A percentile compares a stretch with the other conserved stretches of the same genome.
phyloP scores from a whole-genome alignment of 2,113 vertebrate genomes.

The Hepsetus odoe region DNA sequence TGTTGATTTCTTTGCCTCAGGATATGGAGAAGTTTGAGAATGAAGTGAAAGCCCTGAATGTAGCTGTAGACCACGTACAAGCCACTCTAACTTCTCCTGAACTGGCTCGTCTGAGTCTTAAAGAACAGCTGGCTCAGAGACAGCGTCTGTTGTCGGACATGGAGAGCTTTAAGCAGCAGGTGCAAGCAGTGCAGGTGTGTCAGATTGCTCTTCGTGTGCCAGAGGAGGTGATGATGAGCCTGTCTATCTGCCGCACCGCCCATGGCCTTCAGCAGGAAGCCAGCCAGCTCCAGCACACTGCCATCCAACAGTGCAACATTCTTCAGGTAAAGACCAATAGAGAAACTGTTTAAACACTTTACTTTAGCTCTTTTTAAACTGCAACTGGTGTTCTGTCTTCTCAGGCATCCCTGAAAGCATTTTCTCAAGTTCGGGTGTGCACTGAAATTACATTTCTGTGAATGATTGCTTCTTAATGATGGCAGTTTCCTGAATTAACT shows the following conservation, averaged over 20 bases:
- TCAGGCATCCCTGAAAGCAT: not conserved
- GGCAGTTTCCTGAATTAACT: too few relatives aligned
- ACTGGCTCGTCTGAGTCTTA: constrained; percentile 88
- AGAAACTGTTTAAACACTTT: not conserved
- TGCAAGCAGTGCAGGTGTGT: constrained; percentile 83
- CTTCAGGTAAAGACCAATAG: constrained; percentile 81
- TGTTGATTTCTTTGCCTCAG: constrained; percentile 64
- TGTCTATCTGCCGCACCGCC: constrained; percentile 87
- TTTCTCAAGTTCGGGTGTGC: not conserved
- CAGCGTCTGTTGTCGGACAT: constrained; percentile 93
- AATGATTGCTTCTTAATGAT: too few relatives aligned
- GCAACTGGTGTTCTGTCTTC: not conserved
- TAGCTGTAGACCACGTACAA: constrained; percentile 88
- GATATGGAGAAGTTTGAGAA: constrained; percentile 91
- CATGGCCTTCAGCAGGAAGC: constrained; percentile 90
- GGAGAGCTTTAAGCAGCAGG: constrained; percentile 93
- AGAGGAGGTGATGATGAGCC: constrained; percentile 85
- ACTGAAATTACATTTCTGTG: too few relatives aligned
- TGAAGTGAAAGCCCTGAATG: constrained; percentile 85
- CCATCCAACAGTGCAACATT: constrained; percentile 95
- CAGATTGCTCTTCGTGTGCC: constrained; percentile 92
- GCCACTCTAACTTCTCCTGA: constrained; percentile 88
- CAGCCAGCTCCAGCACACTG: constrained; percentile 91
- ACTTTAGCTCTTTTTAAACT: not conserved
- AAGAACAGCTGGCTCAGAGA: constrained; percentile 93